Evolutionary conservation across 2,113 vertebrate genomes (phyloP).

Genomic region (Xenopus laevis): DNA sequence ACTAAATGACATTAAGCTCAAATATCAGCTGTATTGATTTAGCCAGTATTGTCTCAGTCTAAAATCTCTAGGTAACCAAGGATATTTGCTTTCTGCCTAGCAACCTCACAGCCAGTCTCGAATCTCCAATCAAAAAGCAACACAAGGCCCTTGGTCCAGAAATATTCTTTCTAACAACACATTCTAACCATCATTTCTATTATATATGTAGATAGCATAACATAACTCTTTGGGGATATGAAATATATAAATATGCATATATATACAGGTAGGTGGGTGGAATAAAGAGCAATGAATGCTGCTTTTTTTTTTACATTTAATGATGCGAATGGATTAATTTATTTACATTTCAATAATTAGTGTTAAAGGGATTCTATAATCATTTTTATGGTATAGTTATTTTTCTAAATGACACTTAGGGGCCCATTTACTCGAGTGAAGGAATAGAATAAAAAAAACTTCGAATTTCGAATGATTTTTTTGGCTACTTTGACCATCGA

Average conservation of each 20-base stretch:
- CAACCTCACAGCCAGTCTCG: background rate
- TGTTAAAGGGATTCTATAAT: no score
- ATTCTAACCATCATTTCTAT: background rate
- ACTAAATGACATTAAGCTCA: background rate
- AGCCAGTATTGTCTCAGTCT: background rate
- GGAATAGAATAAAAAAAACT: no score
- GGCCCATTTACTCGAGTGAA: no score
- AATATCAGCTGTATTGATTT: background rate
- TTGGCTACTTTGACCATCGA: no score
- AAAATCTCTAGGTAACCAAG: constrained; percentile 13
- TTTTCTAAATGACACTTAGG: no score
- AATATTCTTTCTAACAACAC: background rate
- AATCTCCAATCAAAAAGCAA: background rate
- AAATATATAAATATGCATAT: no score
- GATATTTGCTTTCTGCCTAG: constrained; percentile 14
- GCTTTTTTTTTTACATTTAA: no score
- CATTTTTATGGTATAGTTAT: no score
- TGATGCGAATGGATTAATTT: no score
- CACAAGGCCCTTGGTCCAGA: background rate
- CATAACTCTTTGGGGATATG: no score
- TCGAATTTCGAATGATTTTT: no score
- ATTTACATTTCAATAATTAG: background rate
- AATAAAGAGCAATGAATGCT: no score
- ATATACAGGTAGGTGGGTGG: background rate
- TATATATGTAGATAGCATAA: background rate